A percentile compares a stretch with the other conserved stretches of the same genome.
Evolutionary conservation across 2,113 vertebrate species (phyloP).

Genomic region (Corythornis madagascariensis): DNA sequence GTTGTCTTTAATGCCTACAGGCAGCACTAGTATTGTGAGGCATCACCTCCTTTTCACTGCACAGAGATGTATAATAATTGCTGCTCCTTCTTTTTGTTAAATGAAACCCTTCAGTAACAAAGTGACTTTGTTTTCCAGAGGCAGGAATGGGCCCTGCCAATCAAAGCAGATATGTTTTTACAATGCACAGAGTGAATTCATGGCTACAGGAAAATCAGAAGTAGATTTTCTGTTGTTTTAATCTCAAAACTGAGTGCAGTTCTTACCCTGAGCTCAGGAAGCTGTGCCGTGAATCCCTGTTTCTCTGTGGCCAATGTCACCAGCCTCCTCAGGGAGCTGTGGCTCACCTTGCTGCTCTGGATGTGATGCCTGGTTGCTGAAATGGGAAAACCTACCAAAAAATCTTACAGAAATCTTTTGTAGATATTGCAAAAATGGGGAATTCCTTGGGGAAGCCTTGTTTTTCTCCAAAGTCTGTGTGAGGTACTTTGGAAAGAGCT

Average conservation of each 20-base stretch:
- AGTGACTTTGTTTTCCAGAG: neutral
- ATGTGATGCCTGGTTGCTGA: neutral
- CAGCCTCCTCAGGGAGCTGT: neutral
- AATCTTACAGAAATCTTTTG: neutral
- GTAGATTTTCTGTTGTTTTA: neutral
- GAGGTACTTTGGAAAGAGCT: neutral
- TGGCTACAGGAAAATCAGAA: neutral
- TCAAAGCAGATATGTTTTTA: neutral
- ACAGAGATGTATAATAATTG: neutral
- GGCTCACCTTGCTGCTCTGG: neutral
- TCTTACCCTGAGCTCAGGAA: neutral
- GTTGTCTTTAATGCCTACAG: neutral
- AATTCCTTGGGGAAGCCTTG: neutral
- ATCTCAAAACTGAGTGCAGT: neutral
- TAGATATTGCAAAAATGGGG: neutral
- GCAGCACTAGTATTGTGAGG: neutral
- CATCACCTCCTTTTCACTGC: neutral
- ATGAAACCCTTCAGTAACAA: neutral
- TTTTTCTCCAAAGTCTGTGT: neutral
- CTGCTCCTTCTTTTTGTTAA: neutral
- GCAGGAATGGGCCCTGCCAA: neutral
- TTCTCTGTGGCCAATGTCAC: neutral
- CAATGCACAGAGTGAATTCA: neutral
- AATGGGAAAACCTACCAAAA: neutral
- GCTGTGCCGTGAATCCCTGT: accelerated